phyloP scores from a whole-genome alignment of 2,888 invertebrate genomes.

The Chesias legatella region DNA sequence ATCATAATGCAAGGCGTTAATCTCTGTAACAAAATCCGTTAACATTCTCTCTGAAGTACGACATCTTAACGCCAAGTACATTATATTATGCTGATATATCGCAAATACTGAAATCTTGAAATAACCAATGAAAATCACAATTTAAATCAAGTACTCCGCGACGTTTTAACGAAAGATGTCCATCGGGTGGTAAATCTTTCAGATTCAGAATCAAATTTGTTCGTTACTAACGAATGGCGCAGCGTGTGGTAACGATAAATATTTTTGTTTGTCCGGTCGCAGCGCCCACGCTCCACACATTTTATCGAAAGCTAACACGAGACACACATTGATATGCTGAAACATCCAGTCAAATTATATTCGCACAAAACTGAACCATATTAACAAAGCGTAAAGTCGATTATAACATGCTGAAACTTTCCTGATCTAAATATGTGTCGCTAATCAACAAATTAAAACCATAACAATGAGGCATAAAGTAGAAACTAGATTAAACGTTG shows the following conservation, averaged over 20 bases:
- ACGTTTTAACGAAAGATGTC: no score
- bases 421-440: neutral
- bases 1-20: no score
- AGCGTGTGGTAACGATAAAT: neutral
- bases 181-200: no score
- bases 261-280: slow-evolving; percentile 8
- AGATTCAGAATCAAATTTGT: neutral
- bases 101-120: no score
- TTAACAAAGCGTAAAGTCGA: neutral
- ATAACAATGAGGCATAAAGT: slow-evolving; percentile 7
- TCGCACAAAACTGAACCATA: slow-evolving; percentile 2
- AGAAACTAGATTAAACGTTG: slow-evolving; percentile 5
- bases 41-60: no score
- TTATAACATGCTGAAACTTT: neutral
- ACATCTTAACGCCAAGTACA: no score
- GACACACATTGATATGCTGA: slow-evolving; percentile 2
- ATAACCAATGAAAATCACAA: no score
- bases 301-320: slow-evolving; percentile 4
- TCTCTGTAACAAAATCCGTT: no score
- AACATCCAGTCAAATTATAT: slow-evolving; percentile 1
- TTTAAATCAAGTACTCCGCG: no score
- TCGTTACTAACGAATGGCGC: neutral
- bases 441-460: neutral
- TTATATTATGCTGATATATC: no score
- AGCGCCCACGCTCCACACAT: slow-evolving; percentile 8